Evolutionary conservation across 2,113 vertebrate genomes (phyloP), one percentile per base, ranked within the genome.

Genomic region (Thinocorus orbignyianus): DNA sequence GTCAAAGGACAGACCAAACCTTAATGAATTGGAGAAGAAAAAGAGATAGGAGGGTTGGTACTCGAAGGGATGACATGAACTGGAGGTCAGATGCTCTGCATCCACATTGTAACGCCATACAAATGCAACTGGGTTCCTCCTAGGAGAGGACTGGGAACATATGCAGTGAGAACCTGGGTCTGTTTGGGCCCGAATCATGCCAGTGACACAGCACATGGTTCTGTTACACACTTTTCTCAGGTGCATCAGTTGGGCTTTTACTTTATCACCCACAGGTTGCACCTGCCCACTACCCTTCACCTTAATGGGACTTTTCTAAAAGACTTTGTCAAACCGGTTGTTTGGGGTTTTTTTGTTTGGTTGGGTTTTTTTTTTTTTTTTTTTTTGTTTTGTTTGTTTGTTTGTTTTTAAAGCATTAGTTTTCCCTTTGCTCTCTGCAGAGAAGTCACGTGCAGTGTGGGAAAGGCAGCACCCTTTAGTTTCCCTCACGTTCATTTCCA

Each of bases 1-100:
- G 1, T 98, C 98, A 81, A 96, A 98, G 87, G 97, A 96, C 42
- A 97, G 86, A 26, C 99, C 98, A 31, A 99, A 99, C 97, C 99
- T 99, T 92, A 74, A 77, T 5, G 39, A 88, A 58, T 66, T 26
- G 94, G 70, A 65, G 17, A 46, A 35, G 41, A 49, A 19, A 33
- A 69, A 72, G 33, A 81, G 15, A 80, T 70, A 42, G 77, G 28
- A 74, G 51, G 31, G 52, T 2, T 19, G 17, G 70, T 25, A 7
- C 78, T 35, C 64, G 23, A 23, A 30, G 23, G 39, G 30, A 48
- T 58, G 42, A 37, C 51, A 88, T 35, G 55, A 90, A 20, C 22
- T 35, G 28, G 33, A 52, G 19, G 30, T 54, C 55, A 79, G 20
- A 12, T 57, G 23, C 33, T 39, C 57, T 90, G n/a, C 17, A 39